Evolutionary conservation across 1,140 invertebrate genomes (phyloP).

Genomic region (Idris sp.): DNA sequence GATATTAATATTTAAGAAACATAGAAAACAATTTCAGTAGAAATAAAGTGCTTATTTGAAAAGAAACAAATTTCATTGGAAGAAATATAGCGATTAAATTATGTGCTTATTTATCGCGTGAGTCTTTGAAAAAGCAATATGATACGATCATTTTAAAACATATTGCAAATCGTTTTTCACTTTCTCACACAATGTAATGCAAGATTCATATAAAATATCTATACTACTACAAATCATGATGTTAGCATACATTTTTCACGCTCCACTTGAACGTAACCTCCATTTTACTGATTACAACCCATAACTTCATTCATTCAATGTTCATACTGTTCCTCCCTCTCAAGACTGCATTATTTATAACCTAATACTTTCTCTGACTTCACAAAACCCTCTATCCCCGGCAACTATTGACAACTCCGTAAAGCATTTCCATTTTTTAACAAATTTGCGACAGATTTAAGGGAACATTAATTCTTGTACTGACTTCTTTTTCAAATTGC

Average conservation of each 20-base stretch:
- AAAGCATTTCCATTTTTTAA: too few relatives aligned
- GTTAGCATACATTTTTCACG: conserved; percentile 28
- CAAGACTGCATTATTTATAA: conserved; percentile 30
- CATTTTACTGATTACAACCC: conserved; percentile 28
- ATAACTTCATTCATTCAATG: conserved; percentile 26
- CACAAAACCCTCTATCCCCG: not conserved
- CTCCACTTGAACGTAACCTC: conserved; percentile 14
- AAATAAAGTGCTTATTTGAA: too few relatives aligned
- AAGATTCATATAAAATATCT: conserved; percentile 15
- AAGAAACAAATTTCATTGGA: too few relatives aligned
- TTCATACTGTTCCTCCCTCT: conserved; percentile 3
- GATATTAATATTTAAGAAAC: too few relatives aligned
- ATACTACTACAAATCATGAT: conserved; percentile 20
- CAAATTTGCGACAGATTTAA: too few relatives aligned
- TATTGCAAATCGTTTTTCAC: conserved; percentile 12
- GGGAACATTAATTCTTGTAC: too few relatives aligned
- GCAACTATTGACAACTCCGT: conserved; percentile 27
- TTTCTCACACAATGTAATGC: conserved; percentile 8
- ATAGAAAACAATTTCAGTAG: too few relatives aligned
- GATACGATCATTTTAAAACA: not conserved
- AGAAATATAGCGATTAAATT: too few relatives aligned
- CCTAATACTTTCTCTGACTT: conserved; percentile 10
- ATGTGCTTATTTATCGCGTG: too few relatives aligned
- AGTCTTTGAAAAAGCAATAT: too few relatives aligned
- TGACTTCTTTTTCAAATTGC: too few relatives aligned